Conservation (phyloP, 2,888 invertebrate species). For the Carterocephalus palaemon region DNA sequence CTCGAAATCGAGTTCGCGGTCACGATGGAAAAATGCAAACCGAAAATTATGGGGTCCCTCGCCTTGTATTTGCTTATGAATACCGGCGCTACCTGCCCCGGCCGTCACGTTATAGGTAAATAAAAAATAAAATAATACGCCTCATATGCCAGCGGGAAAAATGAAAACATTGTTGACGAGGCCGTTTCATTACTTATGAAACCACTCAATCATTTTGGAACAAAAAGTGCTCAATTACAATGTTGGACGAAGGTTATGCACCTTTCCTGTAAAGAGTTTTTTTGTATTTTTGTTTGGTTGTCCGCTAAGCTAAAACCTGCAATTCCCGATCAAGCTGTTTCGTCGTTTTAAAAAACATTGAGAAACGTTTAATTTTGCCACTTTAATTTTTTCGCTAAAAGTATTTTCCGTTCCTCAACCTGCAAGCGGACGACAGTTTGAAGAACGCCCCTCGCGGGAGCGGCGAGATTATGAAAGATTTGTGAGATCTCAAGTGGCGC, state of each 20-base stretch:
- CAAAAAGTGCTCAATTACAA: conserved; percentile 27
- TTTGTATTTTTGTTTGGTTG: no score
- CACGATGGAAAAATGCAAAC: conserved; percentile 79
- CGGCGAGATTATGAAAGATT: conserved; percentile 78
- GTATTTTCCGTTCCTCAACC: conserved; percentile 25
- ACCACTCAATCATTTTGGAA: conserved; percentile 34
- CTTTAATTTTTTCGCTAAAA: conserved; percentile 5
- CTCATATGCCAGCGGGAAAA: conserved; percentile 43
- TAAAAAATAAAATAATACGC: conserved; percentile 54
- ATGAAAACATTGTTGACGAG: conserved; percentile 34
- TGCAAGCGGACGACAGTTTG: conserved; percentile 47
- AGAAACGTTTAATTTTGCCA: no score
- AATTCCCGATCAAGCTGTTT: no score
- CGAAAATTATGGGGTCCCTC: conserved; percentile 77
- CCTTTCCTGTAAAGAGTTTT: conserved; percentile 14
- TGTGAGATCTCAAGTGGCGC: conserved; percentile 72
- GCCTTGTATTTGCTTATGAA: conserved; percentile 79
- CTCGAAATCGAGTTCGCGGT: conserved; percentile 76
- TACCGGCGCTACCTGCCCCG: conserved; percentile 61
- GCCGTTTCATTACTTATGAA: conserved; percentile 37
- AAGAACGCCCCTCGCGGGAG: conserved; percentile 70
- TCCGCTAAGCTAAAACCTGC: no score
- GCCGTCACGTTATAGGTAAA: conserved; percentile 58
- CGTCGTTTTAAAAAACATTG: no score
- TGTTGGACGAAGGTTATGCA: conserved; percentile 26